Evolutionary conservation across 2,113 vertebrate species (phyloP).

Genomic region (Bubo blakistoni): DNA sequence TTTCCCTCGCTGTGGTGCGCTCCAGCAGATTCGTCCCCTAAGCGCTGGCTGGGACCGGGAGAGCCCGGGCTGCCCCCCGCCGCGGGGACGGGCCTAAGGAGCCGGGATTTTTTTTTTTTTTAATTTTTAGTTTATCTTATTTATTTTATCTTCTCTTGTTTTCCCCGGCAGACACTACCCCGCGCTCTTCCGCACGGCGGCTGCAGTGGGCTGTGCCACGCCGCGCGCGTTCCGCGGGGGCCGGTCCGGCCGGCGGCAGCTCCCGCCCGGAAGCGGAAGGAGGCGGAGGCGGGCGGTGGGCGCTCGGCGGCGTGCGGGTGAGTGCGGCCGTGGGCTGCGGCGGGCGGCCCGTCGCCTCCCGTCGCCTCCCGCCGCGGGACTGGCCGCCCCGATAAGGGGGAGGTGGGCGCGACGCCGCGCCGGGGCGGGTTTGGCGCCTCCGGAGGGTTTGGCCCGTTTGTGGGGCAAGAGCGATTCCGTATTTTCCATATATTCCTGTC

Average conservation of each 20-base stretch:
- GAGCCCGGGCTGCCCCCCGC: fast-evolving
- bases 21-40: fast-evolving
- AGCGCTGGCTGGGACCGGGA: fast-evolving
- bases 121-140: no score
- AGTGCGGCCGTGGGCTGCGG: fast-evolving
- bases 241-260: background rate
- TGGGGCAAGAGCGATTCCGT: fast-evolving
- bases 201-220: no score
- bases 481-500: fast-evolving
- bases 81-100: background rate
- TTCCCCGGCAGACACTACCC: no score
- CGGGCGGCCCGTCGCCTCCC: background rate
- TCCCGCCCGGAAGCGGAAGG: slow-evolving; percentile 52
- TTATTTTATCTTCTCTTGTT: no score
- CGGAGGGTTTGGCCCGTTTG: fast-evolving
- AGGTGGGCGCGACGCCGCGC: background rate
- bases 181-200: no score
- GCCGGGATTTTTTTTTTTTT: no score
- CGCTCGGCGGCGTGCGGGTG: fast-evolving
- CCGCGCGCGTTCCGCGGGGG: no score
- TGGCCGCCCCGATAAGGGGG: background rate
- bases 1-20: fast-evolving
- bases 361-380: background rate
- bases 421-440: fast-evolving
- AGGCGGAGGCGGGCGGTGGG: fast-evolving